Base-by-base conservation (phyloP, 2,113 vertebrate genomes). In the Notothenia rossii region DNA sequence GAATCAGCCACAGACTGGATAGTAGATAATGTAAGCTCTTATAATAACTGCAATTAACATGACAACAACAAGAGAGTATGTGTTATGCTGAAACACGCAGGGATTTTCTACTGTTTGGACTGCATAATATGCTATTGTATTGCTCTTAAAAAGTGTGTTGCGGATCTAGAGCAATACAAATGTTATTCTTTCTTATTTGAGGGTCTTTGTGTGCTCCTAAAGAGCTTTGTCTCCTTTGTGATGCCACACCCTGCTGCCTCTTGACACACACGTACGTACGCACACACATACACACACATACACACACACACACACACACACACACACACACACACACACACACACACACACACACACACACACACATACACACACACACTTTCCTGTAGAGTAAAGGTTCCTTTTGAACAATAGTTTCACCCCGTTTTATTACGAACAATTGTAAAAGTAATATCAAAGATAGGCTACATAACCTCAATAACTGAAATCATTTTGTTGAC, bases 201-300 rank as follows among this genome's bases (percentile, higher is more conserved):
- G 29, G 54, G 68, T 43, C 1, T 68, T 25, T 64, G 68, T 70
- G 51, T 45, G 65, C 22, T 22, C 40, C 45, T 17, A 48, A 73
- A 85, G 61, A 83, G 58, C 89, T 43, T 58, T 51, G 13, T 76
- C 75, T 84, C 79, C 67, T 65, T 66, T 85, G 74, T 70, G 68
- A 81, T 60, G 77, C 90, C 91, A 92, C 91, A 89, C 92, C 90
- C 91, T 90, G 82, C 73, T 87, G 81, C 80, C 79, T 84, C 79
- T 65, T 81, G 73, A 77, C 55, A 80, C 36, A 40, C 36, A 40
- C 36, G 7, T 7, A 40, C 36, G 7, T 7, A 40, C 36, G 7
- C 36, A 40, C 36, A 7, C 36, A 40, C 36, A 7, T 7, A 40
- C 36, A 1, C 36, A 40, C 36, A 7, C 36, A 40, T 7, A 7